These are phyloP conservation scores for Elegia similella DNA, from an alignment of 2,888 invertebrate genomes.

Conservation along the genomic window DNA sequence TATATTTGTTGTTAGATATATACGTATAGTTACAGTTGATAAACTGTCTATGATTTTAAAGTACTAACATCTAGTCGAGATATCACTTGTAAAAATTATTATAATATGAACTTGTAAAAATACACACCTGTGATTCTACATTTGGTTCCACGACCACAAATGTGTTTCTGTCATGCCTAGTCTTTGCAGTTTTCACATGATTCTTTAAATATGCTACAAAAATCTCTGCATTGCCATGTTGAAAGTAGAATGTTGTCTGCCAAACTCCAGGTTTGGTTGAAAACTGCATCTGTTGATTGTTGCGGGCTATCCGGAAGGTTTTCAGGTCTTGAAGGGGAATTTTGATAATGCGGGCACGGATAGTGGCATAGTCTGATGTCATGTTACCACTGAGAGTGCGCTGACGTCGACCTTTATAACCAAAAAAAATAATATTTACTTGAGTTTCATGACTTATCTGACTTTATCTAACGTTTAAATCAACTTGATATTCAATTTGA, in stretches of 20 bases:
- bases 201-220: constrained; percentile 85
- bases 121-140: constrained; percentile 69
- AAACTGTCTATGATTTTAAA: too few species aligned
- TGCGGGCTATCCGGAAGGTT: constrained; percentile 62
- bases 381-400: constrained; percentile 82
- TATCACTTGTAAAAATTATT: too few species aligned
- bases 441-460: too few species aligned
- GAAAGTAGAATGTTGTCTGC: constrained; percentile 92
- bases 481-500: too few species aligned
- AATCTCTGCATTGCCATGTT: constrained; percentile 91
- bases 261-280: constrained; percentile 78
- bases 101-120: too few species aligned
- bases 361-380: constrained; percentile 68
- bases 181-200: constrained; percentile 84
- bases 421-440: too few species aligned
- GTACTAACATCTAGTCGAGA: too few species aligned
- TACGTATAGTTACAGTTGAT: too few species aligned
- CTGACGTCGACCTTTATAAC: constrained; percentile 77
- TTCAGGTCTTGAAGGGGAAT: constrained; percentile 67
- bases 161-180: constrained; percentile 84
- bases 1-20: too few species aligned
- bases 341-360: constrained; percentile 65
- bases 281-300: constrained; percentile 72
- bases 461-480: too few species aligned
- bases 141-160: constrained; percentile 85